Percentiles rank a stretch among this genome's conserved stretches.
Evolutionary conservation across 1,140 invertebrate species (phyloP).

Genomic region (Orchesella cincta): DNA sequence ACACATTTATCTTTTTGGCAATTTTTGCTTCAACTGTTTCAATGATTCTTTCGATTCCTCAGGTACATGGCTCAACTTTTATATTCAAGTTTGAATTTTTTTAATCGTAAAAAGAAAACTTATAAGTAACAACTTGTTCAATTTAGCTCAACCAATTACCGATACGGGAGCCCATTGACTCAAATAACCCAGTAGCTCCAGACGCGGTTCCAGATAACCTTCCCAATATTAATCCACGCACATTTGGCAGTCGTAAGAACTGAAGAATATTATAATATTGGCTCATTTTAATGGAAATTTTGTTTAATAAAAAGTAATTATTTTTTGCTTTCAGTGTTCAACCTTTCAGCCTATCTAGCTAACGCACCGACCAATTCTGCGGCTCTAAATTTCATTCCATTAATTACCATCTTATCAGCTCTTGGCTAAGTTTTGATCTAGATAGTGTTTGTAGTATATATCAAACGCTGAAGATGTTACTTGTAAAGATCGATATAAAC

Average conservation of each 20-base stretch:
- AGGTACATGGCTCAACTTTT: too few species aligned
- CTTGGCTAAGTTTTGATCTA: not conserved
- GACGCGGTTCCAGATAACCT: not conserved
- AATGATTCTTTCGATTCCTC: constrained; percentile 20
- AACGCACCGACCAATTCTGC: not conserved
- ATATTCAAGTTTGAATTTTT: too few species aligned
- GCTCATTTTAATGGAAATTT: not conserved
- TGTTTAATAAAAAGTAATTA: not conserved
- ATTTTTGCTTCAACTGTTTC: constrained; percentile 13
- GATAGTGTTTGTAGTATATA: too few species aligned
- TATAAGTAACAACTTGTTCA: too few species aligned
- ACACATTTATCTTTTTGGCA: not conserved
- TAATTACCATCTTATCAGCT: constrained; percentile 5
- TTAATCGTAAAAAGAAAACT: too few species aligned
- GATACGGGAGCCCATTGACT: too few species aligned
- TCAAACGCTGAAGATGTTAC: too few species aligned
- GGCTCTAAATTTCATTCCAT: not conserved
- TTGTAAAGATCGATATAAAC: too few species aligned
- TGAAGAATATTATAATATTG: not conserved
- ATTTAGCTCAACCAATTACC: too few species aligned
- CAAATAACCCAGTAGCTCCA: too few species aligned
- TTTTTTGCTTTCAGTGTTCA: not conserved
- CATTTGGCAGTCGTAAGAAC: not conserved
- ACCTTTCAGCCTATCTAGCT: not conserved
- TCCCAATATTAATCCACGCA: not conserved